Evolutionary conservation across 2,797 vertebrate species (phyloP).

Genomic region (Melanotaenia pygmaea): DNA sequence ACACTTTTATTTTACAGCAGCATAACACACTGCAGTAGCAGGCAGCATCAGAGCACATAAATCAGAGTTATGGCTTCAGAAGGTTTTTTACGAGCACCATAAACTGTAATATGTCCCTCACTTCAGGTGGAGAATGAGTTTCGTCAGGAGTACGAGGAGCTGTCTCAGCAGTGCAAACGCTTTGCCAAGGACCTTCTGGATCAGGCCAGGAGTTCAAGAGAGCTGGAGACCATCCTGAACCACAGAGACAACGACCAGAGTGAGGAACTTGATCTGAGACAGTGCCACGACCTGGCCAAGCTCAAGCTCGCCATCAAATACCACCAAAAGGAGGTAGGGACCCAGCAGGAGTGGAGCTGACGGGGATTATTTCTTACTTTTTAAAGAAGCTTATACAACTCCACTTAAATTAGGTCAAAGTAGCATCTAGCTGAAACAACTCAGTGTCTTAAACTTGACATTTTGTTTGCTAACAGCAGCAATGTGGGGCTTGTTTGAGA

Average conservation of each 20-base stretch:
- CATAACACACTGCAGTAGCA: not conserved
- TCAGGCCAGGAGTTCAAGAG: conserved; percentile 93
- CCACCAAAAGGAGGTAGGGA: conserved; percentile 86
- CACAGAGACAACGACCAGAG: conserved; percentile 94
- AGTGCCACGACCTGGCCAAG: conserved; percentile 96
- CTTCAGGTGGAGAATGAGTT: conserved; percentile 94
- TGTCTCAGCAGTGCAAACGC: conserved; percentile 96
- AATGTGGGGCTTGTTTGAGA: not conserved
- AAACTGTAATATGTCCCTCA: accelerated
- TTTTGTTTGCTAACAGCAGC: not conserved
- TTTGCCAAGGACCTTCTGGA: conserved; percentile 98
- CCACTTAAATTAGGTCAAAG: not conserved
- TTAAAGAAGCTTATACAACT: not conserved
- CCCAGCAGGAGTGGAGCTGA: not conserved
- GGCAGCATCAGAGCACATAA: not conserved
- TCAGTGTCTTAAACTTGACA: not conserved
- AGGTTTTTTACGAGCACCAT: not conserved
- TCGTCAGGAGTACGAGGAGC: conserved; percentile 96
- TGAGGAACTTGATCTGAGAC: conserved; percentile 91
- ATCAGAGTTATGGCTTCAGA: not conserved
- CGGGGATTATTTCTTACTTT: not conserved
- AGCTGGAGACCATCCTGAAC: conserved; percentile 96
- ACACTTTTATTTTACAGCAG: conserved; percentile 1
- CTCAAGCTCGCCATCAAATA: conserved; percentile 99
- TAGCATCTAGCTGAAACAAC: not conserved